Percentiles rank a stretch among this genome's conserved stretches.
Conservation (phyloP, 2,888 invertebrate species). For the Macroteleia sp. region DNA sequence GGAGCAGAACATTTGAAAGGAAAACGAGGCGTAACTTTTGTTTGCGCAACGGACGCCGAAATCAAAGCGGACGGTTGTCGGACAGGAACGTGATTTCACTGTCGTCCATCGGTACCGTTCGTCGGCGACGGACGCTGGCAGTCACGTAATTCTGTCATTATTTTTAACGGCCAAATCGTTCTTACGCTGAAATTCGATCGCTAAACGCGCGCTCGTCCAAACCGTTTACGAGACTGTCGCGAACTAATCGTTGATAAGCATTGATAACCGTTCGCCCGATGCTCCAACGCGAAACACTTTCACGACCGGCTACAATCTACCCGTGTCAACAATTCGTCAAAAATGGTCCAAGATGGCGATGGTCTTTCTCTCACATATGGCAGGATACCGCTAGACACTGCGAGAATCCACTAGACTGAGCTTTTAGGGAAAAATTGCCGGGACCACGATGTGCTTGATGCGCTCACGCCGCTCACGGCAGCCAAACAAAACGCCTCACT, state of each 20-base stretch:
- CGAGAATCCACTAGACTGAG: neutral
- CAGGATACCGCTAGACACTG: slow-evolving; percentile 4
- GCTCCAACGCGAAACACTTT: slow-evolving; percentile 74
- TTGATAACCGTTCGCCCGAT: slow-evolving; percentile 9
- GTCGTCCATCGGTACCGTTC: slow-evolving; percentile 46
- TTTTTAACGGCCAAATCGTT: too few species aligned
- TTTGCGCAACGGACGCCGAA: too few species aligned
- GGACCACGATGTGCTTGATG: slow-evolving; percentile 1
- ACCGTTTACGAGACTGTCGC: neutral
- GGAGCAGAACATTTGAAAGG: too few species aligned
- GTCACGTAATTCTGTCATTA: slow-evolving; percentile 67
- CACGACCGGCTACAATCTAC: slow-evolving; percentile 78
- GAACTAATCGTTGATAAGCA: slow-evolving; percentile 13
- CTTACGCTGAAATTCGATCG: too few species aligned
- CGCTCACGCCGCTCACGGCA: neutral
- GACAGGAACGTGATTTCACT: neutral
- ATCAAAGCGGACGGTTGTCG: neutral
- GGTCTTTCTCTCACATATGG: slow-evolving; percentile 47
- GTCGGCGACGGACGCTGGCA: slow-evolving; percentile 73
- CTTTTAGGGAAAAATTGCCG: slow-evolving; percentile 3
- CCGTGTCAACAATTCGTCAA: slow-evolving; percentile 81
- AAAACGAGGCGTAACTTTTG: too few species aligned
- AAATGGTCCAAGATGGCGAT: slow-evolving; percentile 77
- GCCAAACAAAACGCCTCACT: neutral
- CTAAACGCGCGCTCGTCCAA: too few species aligned